Percentiles rank a stretch among this genome's conserved stretches.
Conservation (phyloP, 2,797 vertebrate genomes). For the Coracias cyanogaster region DNA sequence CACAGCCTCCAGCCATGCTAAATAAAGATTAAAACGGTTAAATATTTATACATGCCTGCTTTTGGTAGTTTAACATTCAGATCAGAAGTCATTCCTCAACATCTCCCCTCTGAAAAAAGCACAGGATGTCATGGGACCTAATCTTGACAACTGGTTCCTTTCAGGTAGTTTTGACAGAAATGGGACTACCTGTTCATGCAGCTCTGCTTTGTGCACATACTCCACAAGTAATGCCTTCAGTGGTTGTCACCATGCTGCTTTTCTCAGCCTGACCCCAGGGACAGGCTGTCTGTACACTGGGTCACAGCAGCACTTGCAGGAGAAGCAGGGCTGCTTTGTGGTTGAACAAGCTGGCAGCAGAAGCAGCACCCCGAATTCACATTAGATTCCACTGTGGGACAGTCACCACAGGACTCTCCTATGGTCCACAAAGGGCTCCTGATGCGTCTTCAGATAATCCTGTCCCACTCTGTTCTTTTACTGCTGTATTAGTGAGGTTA, state of each 20-base stretch:
- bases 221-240: not conserved
- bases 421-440: not conserved
- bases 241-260: not conserved
- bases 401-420: not conserved
- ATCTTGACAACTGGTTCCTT: not conserved
- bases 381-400: not conserved
- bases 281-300: not conserved
- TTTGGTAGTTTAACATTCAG: not conserved
- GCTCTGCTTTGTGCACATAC: not conserved
- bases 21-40: not conserved
- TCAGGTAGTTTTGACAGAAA: constrained; percentile 36
- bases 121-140: not conserved
- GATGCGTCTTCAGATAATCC: not conserved
- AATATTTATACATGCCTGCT: constrained; percentile 19
- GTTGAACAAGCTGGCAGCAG: not conserved
- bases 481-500: rapidly evolving
- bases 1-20: not conserved
- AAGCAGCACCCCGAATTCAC: not conserved
- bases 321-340: rapidly evolving
- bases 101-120: not conserved
- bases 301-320: not conserved
- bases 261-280: not conserved
- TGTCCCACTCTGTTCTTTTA: not conserved
- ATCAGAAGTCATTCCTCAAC: not conserved
- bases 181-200: not conserved